Percentiles rank a stretch among this genome's conserved stretches.
These are phyloP conservation scores for Raja brachyura DNA, from an alignment of 2,113 vertebrate genomes.

Conservation along the genomic window DNA sequence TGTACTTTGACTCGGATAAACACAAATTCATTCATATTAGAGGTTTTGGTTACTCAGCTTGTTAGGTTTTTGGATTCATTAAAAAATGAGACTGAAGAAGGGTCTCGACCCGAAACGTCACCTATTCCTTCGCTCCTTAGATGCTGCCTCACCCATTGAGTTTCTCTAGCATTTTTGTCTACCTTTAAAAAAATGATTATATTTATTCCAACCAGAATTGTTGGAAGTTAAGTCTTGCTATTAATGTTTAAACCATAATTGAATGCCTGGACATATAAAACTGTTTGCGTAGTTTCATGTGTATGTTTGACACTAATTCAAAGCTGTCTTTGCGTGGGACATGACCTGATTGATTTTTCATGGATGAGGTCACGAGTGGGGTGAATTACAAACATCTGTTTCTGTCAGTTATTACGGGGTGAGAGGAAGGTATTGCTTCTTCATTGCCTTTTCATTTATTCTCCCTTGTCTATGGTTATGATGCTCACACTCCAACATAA, in stretches of 20 bases:
- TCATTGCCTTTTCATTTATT: neutral
- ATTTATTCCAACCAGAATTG: neutral
- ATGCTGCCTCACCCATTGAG: too few relatives aligned
- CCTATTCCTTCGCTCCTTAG: too few relatives aligned
- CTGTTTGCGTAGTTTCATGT: neutral
- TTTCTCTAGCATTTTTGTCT: too few relatives aligned
- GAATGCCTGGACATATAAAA: neutral
- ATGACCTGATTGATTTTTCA: constrained; percentile 3
- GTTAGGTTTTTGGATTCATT: too few relatives aligned
- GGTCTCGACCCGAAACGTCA: too few relatives aligned
- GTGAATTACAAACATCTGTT: constrained; percentile 6
- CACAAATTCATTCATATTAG: neutral
- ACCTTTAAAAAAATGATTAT: too few relatives aligned
- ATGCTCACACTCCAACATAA: neutral
- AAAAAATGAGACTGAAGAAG: too few relatives aligned
- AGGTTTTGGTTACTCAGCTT: neutral
- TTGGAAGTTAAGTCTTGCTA: neutral
- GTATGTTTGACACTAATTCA: neutral
- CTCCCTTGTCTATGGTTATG: neutral
- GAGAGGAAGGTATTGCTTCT: neutral
- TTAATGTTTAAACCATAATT: neutral
- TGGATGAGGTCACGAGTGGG: neutral
- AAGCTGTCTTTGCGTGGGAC: neutral
- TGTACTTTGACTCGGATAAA: neutral
- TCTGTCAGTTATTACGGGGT: neutral